These are phyloP conservation scores for Hemitrygon akajei DNA, from an alignment of 2,797 vertebrate species.

Conservation along the genomic window DNA sequence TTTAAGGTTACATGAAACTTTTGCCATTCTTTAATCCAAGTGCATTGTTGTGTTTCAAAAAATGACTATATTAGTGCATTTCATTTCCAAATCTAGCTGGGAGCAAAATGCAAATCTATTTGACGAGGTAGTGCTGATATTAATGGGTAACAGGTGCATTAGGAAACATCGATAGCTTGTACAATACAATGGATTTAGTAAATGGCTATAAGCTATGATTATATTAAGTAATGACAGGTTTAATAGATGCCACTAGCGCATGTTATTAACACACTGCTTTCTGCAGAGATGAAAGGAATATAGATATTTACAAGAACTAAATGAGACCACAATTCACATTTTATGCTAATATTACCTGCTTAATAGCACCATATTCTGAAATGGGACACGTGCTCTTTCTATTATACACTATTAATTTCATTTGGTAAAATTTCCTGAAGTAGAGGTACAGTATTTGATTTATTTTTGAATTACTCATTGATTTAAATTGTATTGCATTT, in stretches of 20 bases:
- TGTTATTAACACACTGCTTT: neutral
- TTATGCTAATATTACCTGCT: neutral
- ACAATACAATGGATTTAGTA: neutral
- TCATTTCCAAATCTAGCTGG: conserved; percentile 18
- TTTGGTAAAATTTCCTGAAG: neutral
- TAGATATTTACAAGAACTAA: conserved; percentile 20
- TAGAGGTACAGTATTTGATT: neutral
- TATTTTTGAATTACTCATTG: neutral
- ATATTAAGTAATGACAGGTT: conserved; percentile 24
- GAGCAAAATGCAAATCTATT: conserved; percentile 28
- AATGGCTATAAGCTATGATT: conserved; percentile 32
- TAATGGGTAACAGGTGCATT: conserved; percentile 12
- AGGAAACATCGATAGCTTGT: neutral
- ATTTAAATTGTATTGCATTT: neutral
- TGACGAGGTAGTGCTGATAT: conserved; percentile 9
- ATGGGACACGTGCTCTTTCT: neutral
- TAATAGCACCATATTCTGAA: neutral
- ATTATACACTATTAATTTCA: neutral
- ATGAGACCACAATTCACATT: neutral
- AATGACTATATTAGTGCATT: conserved; percentile 29
- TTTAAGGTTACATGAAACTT: conserved; percentile 28
- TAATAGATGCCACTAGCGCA: conserved; percentile 19
- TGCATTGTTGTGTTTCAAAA: conserved; percentile 17
- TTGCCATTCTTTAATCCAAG: conserved; percentile 24
- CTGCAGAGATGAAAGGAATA: conserved; percentile 21